phyloP scores from a whole-genome alignment of 92 coral and sea anemone genomes.

The Montipora capitata region DNA sequence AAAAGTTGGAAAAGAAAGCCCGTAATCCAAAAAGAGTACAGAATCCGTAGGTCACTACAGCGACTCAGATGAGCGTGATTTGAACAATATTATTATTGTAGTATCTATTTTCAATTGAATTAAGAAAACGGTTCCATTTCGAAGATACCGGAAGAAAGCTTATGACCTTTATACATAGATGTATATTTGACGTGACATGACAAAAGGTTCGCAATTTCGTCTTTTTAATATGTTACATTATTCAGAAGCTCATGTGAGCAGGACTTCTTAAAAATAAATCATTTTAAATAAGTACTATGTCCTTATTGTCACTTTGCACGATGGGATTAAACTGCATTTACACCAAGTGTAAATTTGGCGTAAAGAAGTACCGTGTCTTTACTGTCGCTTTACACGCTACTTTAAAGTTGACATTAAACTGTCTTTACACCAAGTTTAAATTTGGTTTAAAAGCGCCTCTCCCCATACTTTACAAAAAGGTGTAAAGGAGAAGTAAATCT shows the following conservation, averaged over 20 bases:
- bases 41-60: not conserved
- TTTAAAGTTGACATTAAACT: too few species aligned
- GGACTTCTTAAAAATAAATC: slow-evolving; percentile 16
- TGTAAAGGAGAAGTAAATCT: too few species aligned
- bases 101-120: slow-evolving; percentile 1
- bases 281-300: slow-evolving; percentile 5
- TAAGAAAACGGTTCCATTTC: slow-evolving; percentile 18
- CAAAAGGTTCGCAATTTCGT: slow-evolving; percentile 12
- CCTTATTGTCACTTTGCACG: not conserved
- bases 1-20: not conserved
- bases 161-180: not conserved
- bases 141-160: slow-evolving; percentile 14
- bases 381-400: slow-evolving; percentile 4
- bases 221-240: slow-evolving; percentile 16
- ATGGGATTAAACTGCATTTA: slow-evolving; percentile 13
- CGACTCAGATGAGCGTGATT: not conserved
- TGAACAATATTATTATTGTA: not conserved
- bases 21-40: not conserved
- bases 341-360: slow-evolving; percentile 9
- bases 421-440: too few species aligned
- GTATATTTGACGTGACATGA: not conserved
- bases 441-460: too few species aligned
- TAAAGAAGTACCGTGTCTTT: not conserved
- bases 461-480: too few species aligned
- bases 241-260: slow-evolving; percentile 5